Percentiles rank a stretch among this genome's conserved stretches.
phyloP scores from a whole-genome alignment of 2,888 invertebrate genomes.

The Plagodis dolabraria region DNA sequence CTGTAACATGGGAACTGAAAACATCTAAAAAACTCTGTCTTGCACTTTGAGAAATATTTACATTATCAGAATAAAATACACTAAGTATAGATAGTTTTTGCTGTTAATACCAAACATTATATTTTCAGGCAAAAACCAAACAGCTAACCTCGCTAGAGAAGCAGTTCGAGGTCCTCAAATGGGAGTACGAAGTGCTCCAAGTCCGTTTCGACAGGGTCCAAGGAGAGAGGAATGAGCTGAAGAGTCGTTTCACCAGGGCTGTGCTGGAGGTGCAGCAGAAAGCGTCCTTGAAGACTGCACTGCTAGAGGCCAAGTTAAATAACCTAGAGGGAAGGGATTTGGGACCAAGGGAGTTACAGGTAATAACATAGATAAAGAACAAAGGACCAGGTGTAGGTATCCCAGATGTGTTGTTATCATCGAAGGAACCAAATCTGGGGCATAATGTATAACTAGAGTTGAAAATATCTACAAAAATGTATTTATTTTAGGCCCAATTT shows the following conservation, averaged over 20 bases:
- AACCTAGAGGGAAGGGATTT: constrained; percentile 87
- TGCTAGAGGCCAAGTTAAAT: constrained; percentile 91
- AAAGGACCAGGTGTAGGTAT: too few species aligned
- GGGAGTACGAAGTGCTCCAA: constrained; percentile 89
- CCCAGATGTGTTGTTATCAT: too few species aligned
- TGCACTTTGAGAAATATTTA: too few species aligned
- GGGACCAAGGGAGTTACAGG: constrained; percentile 86
- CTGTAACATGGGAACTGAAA: too few species aligned
- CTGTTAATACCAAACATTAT: background rate
- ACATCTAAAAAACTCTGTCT: too few species aligned
- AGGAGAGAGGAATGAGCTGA: constrained; percentile 91
- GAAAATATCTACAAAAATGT: too few species aligned
- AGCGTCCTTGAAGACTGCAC: constrained; percentile 91
- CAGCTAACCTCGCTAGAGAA: constrained; percentile 77
- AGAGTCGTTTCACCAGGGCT: constrained; percentile 91
- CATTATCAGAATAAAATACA: too few species aligned
- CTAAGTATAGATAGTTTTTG: too few species aligned
- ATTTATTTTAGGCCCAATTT: too few species aligned
- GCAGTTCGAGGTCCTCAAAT: constrained; percentile 86
- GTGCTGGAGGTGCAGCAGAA: constrained; percentile 95
- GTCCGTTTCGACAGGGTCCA: constrained; percentile 91
- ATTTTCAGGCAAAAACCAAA: constrained; percentile 82
- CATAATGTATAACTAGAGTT: too few species aligned
- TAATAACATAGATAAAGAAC: constrained; percentile 39
- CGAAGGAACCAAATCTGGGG: too few species aligned